Base-by-base conservation (phyloP, 2,888 invertebrate genomes). In the Tenodera sinensis region DNA sequence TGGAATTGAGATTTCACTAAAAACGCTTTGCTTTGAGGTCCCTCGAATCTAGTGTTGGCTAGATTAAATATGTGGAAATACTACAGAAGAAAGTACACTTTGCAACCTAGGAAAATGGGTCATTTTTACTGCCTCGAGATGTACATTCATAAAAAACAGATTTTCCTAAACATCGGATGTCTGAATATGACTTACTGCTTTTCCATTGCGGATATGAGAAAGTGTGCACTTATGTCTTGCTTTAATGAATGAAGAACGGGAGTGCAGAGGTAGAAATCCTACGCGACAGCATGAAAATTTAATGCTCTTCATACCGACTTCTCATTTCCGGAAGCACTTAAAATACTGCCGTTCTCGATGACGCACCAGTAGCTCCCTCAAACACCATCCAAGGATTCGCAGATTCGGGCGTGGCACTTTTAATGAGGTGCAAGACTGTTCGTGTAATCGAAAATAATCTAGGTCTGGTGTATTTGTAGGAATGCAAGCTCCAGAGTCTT, bases 1-100 rank as follows among this genome's bases (percentile, higher is more conserved):
- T 8, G 34, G 8, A 7, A 8, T 7, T 0, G 34, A 34, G 9
- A 42, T 42, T 42, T 42, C 12, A 12, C 42, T 42, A 12, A 42
- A 42, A 42, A 42, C 12, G 6, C n/a, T 12, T 12, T 12, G 6
- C 42, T 42, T 9, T 8, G 8, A 34, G 34, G 6, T 34, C 34
- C 34, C 34, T 0, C 34, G 6, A 4, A 34, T 34, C 1, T 6
- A 8, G 34, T 34, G 4, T 34, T 34, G 34, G 34, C 8, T 34
- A 30, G 30, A n/a, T n/a, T 30, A 34, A 34, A 34, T 0, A 34
- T 42, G 1, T 9, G 12, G 9, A 42, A 42, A 42, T 9, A 1
- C 1, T 3, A 42, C 6, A 12, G 12, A 42, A 1, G 0, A 42
- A 42, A 12, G 1, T 12, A 0, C 1, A 1, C 6, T 1, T 42